A percentile compares a stretch with the other conserved stretches of the same genome.
Conservation (phyloP, 2,113 vertebrate species). For the Mystacornis crossleyi region DNA sequence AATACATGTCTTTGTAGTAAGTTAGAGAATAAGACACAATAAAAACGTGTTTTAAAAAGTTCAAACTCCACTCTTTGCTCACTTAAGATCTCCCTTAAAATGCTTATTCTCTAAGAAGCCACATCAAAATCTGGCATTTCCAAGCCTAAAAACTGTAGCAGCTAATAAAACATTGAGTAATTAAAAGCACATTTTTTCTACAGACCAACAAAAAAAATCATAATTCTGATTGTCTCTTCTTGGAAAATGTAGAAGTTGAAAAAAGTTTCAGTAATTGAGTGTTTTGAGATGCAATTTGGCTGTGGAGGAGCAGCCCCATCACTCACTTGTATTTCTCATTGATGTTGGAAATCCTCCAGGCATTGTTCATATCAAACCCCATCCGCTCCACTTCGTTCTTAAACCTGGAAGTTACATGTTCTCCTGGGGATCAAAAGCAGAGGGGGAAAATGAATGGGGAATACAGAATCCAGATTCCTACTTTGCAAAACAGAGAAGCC, state of each 20-base stretch:
- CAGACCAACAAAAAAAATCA: not conserved
- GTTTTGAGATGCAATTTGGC: not conserved
- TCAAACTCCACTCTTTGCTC: not conserved
- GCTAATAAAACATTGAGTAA: not conserved
- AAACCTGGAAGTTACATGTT: conserved; percentile 93
- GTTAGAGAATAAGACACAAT: not conserved
- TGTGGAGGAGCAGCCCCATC: not conserved
- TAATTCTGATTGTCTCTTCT: not conserved
- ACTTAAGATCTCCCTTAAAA: not conserved
- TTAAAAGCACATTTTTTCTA: not conserved
- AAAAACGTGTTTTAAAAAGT: not conserved
- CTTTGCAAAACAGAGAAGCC: not conserved
- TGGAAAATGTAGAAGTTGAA: not conserved
- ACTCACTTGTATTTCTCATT: conserved; percentile 96
- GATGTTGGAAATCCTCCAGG: conserved; percentile 98
- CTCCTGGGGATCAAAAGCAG: conserved; percentile 77
- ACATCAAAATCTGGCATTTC: not conserved
- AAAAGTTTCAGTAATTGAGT: not conserved
- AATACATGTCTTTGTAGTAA: not conserved
- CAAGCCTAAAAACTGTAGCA: not conserved
- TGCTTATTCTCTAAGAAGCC: not conserved
- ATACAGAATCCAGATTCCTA: not conserved
- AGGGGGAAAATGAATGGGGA: not conserved
- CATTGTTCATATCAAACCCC: conserved; percentile 97
- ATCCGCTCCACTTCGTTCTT: conserved; percentile 97